Evolutionary conservation across 2,888 invertebrate species (phyloP), one percentile per base, ranked within the genome.

Genomic region (Tridacna crocea): DNA sequence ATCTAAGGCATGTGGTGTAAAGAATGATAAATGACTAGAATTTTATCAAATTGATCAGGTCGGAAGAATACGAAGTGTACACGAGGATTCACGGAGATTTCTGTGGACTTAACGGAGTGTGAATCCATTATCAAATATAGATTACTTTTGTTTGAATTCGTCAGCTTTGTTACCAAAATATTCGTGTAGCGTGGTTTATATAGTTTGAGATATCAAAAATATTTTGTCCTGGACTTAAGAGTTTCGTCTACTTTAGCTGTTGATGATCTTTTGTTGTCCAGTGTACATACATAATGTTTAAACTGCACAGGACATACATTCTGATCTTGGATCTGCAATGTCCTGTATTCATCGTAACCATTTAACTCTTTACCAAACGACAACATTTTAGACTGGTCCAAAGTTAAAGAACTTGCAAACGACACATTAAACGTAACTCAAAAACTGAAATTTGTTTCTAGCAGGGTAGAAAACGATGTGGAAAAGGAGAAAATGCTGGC

Each of bases 61-160:
- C 22, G 61, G 4, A 61, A 17, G 22, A 61, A 22, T 4, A 17
- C 61, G 61, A 61, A 61, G 51, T 70, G 48, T 22, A 51, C 51
- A 51, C 74, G 66, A 24, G 73, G 73, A 73, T 78, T 78, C 72
- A 4, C 73, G 73, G 65, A 51, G 70, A 51, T 51, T 22, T 51
- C 10, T 13, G 22, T 51, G 70, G 70, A 70, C 0, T 70, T 51
- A 51, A 11, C 70, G 22, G 70, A 70, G 70, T 70, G 70, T 70
- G 70, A 70, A 70, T 48, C 70, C 24, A 2, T 24, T 48, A 47
- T 70, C 70, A 70, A 51, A 70, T 22, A n/a, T 24, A 26, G 70
- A 70, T 70, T 70, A 70, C 8, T n/a, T 36, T 15, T 36, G 27
- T 66, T 36, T 26, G 15, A 66, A 15, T 36, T 36, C 4, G 36